phyloP scores from a whole-genome alignment of 2,888 invertebrate species.

The Eupithecia inturbata region DNA sequence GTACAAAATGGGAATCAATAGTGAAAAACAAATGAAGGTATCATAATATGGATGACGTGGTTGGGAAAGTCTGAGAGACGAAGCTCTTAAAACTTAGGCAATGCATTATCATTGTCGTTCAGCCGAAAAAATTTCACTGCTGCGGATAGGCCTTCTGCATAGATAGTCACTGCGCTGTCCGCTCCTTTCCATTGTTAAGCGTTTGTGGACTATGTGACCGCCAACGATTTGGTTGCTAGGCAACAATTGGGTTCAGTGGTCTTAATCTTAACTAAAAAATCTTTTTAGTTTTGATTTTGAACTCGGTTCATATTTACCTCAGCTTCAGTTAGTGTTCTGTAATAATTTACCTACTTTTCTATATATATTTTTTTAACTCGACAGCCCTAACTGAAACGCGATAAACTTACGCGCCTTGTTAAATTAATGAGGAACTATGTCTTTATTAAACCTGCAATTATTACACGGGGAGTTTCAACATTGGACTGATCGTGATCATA shows the following conservation, averaged over 20 bases:
- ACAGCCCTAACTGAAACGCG: slow-evolving; percentile 9
- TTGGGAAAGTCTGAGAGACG: not conserved
- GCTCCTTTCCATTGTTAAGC: not conserved
- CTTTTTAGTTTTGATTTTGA: not conserved
- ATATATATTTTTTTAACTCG: not conserved
- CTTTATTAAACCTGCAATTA: slow-evolving; percentile 37
- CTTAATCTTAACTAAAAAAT: not conserved
- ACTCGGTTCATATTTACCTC: not conserved
- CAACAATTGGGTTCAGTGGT: not conserved
- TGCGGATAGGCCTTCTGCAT: not conserved
- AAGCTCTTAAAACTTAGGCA: not conserved
- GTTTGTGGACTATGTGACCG: not conserved
- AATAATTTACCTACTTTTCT: not conserved
- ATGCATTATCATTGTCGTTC: not conserved
- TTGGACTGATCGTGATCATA: slow-evolving; percentile 30
- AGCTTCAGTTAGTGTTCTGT: not conserved
- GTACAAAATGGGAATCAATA: not conserved
- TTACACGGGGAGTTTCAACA: slow-evolving; percentile 31
- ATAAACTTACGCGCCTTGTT: slow-evolving; percentile 11
- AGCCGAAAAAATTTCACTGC: not conserved
- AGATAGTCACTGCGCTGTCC: not conserved
- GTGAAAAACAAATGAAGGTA: not conserved
- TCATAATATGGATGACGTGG: not conserved
- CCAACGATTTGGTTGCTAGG: not conserved
- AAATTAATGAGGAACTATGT: slow-evolving; percentile 34